Evolutionary conservation across 2,797 vertebrate genomes (phyloP).

Genomic region (Liparis tanakae): DNA sequence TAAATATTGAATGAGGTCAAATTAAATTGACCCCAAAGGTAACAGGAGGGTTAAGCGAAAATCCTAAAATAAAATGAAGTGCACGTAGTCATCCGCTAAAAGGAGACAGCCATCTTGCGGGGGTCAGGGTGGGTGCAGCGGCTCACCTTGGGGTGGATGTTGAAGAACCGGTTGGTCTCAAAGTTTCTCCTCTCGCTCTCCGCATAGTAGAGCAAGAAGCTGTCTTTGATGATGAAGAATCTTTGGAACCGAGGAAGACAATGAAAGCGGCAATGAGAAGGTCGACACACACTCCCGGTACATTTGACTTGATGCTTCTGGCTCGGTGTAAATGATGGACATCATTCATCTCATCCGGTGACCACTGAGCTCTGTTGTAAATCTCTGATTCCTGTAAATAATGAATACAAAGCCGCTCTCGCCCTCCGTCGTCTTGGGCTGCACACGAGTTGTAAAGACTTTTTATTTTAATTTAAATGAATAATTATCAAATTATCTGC

Average conservation of each 20-base stretch:
- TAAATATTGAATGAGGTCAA: too few species aligned
- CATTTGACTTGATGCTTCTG: background rate
- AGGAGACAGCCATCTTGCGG: background rate
- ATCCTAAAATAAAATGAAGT: too few species aligned
- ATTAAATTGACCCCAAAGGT: too few species aligned
- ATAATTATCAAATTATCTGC: too few species aligned
- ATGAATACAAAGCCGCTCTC: background rate
- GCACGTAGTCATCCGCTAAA: background rate
- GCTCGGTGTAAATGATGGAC: background rate
- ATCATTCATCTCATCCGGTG: too few species aligned
- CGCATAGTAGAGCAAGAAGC: conserved; percentile 96
- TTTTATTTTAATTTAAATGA: background rate
- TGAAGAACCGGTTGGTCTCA: conserved; percentile 94
- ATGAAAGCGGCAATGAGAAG: conserved; percentile 52
- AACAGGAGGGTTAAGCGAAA: too few species aligned
- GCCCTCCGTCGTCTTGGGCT: background rate
- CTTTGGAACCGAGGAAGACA: conserved; percentile 71
- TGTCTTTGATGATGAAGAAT: conserved; percentile 99
- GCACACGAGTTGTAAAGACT: background rate
- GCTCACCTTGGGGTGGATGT: conserved; percentile 97
- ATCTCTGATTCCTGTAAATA: background rate
- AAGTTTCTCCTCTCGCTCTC: conserved; percentile 95
- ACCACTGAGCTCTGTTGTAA: background rate
- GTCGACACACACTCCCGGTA: background rate
- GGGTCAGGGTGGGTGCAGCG: background rate